Evolutionary conservation across 2,113 vertebrate species (phyloP), one percentile per base, ranked within the genome.

Genomic region (Benthochromis sp.): DNA sequence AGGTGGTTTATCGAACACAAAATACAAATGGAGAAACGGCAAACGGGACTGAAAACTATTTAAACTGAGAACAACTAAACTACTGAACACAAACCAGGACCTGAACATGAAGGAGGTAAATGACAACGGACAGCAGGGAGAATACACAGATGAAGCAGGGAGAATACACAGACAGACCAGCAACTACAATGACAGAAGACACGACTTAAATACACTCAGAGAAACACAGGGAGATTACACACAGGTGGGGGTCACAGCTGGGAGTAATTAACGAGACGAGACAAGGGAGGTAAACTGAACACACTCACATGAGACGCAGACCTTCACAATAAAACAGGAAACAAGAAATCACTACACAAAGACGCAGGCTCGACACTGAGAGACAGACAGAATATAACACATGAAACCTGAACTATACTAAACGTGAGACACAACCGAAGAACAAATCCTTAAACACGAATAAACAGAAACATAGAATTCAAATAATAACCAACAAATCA

Each of bases 1-100:
- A 16, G 55, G 24, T 0, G 24, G 24, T 29, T 57, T 16, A 57
- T 57, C 0, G 55, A 29, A 57, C 1, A 57, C 55, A 29, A 7
- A 38, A 45, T 45, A 12, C 53, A 55, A 55, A 55, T 55, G 54
- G 54, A 27, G 54, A 57, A 27, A 57, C 1, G 0, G 54, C 21
- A 55, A 55, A 27, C 1, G 3, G 3, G 54, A 55, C 54, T 8
- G 0, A 55, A 55, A 13, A 55, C 21, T 27, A 55, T 14, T 55
- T 55, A 55, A 55, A 55, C 53, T 55, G 11, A 27, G 21, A 55
- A 27, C 21, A 57, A 57, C 24, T 57, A 27, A 27, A 27, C 54
- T 57, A 57, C 54, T 27, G 24, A 27, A 57, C 24, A 57, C 54
- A 57, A 57, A 57, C 24, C 24, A 57, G 54, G 54, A 27, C 54